A percentile compares a stretch with the other conserved stretches of the same genome.
Conservation (phyloP, 2,113 vertebrate species). For the Apus apus region DNA sequence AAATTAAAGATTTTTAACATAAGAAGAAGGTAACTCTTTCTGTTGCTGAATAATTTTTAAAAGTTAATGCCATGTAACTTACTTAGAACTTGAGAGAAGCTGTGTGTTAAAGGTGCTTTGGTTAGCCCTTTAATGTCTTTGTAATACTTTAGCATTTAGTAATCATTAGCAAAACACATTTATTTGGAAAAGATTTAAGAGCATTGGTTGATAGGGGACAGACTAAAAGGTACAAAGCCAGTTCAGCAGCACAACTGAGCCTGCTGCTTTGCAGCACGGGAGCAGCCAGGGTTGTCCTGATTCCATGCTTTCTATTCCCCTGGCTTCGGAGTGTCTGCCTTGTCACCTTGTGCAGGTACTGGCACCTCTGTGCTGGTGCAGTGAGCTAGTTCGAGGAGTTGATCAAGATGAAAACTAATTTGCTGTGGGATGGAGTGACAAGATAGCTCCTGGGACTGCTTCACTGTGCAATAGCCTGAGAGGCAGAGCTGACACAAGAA, state of each 20-base stretch:
- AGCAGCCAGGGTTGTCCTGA: fast-evolving
- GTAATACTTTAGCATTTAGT: neutral
- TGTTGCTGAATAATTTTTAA: neutral
- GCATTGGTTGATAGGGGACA: fast-evolving
- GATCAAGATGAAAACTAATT: neutral
- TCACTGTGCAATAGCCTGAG: fast-evolving
- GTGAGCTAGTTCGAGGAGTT: neutral
- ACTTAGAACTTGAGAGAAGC: neutral
- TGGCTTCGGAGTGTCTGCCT: neutral
- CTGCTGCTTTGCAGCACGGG: neutral
- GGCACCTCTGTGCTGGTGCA: neutral
- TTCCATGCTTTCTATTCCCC: neutral
- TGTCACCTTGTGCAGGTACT: neutral
- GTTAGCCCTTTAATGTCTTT: neutral
- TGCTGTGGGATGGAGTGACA: neutral
- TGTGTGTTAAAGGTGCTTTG: neutral
- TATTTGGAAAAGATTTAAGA: neutral
- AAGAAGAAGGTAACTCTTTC: neutral
- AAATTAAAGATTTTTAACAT: neutral
- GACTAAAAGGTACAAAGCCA: neutral
- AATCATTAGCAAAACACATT: neutral
- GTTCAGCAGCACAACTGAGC: neutral
- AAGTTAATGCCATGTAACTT: neutral
- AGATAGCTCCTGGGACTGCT: neutral
- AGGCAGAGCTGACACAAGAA: neutral